Evolutionary conservation across 2,888 invertebrate genomes (phyloP), one percentile per base, ranked within the genome.

Genomic region (Acholoe squamosa): DNA sequence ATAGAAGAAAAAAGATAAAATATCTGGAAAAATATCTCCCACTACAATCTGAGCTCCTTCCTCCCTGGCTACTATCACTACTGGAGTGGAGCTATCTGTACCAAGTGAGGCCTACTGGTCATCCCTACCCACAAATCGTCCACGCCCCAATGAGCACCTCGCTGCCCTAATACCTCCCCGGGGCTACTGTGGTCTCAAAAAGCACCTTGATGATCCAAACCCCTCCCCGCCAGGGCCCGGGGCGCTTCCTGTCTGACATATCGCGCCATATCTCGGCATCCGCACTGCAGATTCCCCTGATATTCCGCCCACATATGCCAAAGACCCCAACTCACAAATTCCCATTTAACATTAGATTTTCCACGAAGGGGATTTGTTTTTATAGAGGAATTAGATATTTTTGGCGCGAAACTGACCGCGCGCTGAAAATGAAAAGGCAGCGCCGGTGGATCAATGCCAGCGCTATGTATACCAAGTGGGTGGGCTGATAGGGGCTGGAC

Each of bases 71-170:
- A 19, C 19, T 31, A 31, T 16, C 31, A 31, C 76, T 31, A 25
- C 76, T 76, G 31, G 31, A 76, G 28, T 76, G 31, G 76, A 76
- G 31, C 25, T 76, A 76, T 76, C 76, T 76, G 76, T 31, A 25
- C 76, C 76, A 76, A 76, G 76, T 76, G 76, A 76, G 76, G 76
- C 76, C 31, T 19, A n/a, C 76, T 76, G 76, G 76, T 76, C 76
- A 76, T 31, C 31, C 31, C 76, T 19, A 5, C 76, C 76, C 19
- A 19, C 25, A 76, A 28, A 76, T 76, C 61, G 76, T 76, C 28
- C 76, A 76, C 76, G 76, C 76, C 76, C 25, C 76, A 28, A 31
- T 25, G 31, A 16, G 76, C 76, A 31, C 61, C 14, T 10, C 19
- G 76, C 76, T 25, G 76, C 76, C 76, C n/a, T 76, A 76, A 76